Percentiles rank a stretch among this genome's conserved stretches.
Evolutionary conservation across 2,797 vertebrate genomes (phyloP).

Genomic region (Cynopterus sphinx): DNA sequence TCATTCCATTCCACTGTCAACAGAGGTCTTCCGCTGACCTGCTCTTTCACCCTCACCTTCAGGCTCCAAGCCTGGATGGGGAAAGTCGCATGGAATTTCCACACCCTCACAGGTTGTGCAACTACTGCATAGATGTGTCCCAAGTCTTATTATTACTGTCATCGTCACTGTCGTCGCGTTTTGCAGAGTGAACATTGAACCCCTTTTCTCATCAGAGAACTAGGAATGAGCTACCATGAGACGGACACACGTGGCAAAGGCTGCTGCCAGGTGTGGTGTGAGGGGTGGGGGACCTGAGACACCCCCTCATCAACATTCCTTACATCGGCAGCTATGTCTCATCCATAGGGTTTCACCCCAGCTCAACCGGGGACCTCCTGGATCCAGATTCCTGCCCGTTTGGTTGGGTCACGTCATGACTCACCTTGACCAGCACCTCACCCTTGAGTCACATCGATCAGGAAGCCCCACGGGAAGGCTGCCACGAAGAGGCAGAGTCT

Average conservation of each 20-base stretch:
- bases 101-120: not conserved
- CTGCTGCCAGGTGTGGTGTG: fast-evolving
- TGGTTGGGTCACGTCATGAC: not conserved
- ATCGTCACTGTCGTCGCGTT: not conserved
- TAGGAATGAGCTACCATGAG: not conserved
- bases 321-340: fast-evolving
- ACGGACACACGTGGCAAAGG: fast-evolving
- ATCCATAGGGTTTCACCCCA: not conserved
- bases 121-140: not conserved
- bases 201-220: not conserved
- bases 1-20: not conserved
- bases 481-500: not conserved
- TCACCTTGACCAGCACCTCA: constrained; percentile 50
- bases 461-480: not conserved
- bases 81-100: not conserved
- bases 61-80: not conserved
- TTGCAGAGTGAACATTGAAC: not conserved
- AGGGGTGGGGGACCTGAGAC: not conserved
- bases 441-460: constrained; percentile 43
- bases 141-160: not conserved
- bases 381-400: not conserved
- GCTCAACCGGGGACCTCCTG: not conserved
- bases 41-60: not conserved
- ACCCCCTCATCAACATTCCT: not conserved
- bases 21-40: not conserved